A percentile compares a stretch with the other conserved stretches of the same genome.
Conservation (phyloP, 2,113 vertebrate genomes). For the Myanophis thanlyinensis region DNA sequence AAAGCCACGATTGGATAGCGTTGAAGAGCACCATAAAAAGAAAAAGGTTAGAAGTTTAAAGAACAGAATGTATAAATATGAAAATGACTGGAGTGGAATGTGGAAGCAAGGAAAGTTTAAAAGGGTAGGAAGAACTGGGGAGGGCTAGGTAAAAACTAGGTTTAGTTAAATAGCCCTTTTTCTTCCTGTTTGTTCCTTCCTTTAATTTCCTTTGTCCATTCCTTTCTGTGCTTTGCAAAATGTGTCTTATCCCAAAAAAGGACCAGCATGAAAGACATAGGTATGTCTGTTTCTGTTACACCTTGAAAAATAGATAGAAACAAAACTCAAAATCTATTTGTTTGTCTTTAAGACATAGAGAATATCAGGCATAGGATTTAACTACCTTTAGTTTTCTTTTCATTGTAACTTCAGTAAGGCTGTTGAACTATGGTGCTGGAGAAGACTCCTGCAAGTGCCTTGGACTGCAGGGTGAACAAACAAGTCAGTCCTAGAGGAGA, state of each 20-base stretch:
- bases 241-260: neutral
- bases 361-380: neutral
- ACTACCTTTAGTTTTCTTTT: neutral
- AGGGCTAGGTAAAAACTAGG: neutral
- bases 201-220: neutral
- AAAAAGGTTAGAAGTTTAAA: neutral
- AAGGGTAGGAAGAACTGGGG: neutral
- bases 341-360: neutral
- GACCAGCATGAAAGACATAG: neutral
- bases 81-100: neutral
- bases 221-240: neutral
- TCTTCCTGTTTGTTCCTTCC: neutral
- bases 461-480: too few species aligned
- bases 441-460: too few species aligned
- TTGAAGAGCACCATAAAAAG: neutral
- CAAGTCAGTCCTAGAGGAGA: too few species aligned
- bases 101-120: neutral
- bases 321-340: neutral
- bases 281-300: neutral
- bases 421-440: too few species aligned
- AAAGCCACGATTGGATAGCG: neutral
- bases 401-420: neutral
- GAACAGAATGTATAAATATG: neutral
- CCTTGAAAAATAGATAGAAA: neutral
- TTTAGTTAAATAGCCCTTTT: neutral